phyloP scores from a whole-genome alignment of 2,797 vertebrate genomes.

The Enoplosus armatus region DNA sequence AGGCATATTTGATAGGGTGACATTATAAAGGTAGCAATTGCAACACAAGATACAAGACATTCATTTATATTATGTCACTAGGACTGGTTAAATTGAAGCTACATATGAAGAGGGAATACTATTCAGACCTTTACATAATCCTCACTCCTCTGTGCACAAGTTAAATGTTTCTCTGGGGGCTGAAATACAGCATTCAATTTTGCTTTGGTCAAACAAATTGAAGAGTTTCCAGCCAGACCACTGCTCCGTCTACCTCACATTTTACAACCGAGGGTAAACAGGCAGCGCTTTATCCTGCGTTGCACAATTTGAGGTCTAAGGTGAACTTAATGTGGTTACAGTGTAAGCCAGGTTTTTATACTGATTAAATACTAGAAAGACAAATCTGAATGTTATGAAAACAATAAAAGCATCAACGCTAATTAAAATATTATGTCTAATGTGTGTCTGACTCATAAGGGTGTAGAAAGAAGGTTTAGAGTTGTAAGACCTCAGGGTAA shows the following conservation, averaged over 20 bases:
- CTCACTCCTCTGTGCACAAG: not conserved
- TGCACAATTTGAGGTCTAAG: constrained; percentile 15
- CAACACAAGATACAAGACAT: not conserved
- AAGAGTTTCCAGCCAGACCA: not conserved
- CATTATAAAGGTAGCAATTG: not conserved
- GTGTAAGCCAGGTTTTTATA: not conserved
- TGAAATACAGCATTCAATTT: not conserved
- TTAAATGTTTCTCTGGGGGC: not conserved
- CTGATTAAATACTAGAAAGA: not conserved
- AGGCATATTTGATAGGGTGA: not conserved
- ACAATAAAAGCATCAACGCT: not conserved
- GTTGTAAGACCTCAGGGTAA: not conserved
- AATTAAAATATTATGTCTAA: not conserved
- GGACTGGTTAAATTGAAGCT: not conserved
- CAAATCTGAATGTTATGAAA: not conserved
- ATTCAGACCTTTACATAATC: not conserved
- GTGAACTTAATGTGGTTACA: not conserved
- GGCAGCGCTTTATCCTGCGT: constrained; percentile 6
- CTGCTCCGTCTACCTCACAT: not conserved
- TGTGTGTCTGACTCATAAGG: not conserved
- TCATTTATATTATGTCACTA: not conserved
- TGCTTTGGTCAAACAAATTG: not conserved
- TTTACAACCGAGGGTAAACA: constrained; percentile 5
- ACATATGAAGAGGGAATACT: not conserved
- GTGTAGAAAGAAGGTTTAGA: not conserved